Conservation (phyloP, 2,888 invertebrate genomes). For the Meta bourneti region DNA sequence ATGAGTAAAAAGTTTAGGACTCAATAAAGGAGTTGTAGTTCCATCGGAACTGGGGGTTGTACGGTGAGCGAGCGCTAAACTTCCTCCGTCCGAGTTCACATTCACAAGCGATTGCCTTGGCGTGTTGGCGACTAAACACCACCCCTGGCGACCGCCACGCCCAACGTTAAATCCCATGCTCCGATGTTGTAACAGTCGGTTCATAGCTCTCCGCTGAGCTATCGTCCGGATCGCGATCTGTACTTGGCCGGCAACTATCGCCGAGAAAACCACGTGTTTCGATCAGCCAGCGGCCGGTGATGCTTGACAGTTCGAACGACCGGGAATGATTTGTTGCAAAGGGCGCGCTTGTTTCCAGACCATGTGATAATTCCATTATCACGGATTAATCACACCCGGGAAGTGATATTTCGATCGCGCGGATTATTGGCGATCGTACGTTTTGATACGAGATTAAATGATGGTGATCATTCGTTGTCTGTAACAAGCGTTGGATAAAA, state of each 20-base stretch:
- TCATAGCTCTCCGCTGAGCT: constrained; percentile 5
- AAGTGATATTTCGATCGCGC: no score
- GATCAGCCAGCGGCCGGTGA: constrained; percentile 1
- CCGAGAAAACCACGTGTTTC: constrained; percentile 26
- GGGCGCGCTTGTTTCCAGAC: background rate
- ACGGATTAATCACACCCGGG: background rate
- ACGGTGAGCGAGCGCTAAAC: no score
- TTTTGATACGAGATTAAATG: no score
- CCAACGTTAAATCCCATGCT: constrained; percentile 8
- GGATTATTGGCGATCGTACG: no score
- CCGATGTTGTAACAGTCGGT: constrained; percentile 25
- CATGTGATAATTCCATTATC: background rate
- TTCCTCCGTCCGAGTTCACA: no score
- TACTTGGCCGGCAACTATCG: background rate
- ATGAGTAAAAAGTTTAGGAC: no score
- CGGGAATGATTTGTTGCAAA: background rate
- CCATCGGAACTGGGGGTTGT: no score
- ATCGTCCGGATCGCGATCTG: background rate
- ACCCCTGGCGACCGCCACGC: background rate
- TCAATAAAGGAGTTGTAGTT: no score
- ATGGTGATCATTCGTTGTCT: no score
- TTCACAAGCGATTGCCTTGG: constrained; percentile 5
- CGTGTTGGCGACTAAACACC: constrained; percentile 36
- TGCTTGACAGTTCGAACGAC: background rate
- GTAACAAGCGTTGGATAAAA: no score